These are phyloP conservation scores for Neopelma chrysocephalum DNA, from an alignment of 2,797 vertebrate genomes.

Conservation along the genomic window DNA sequence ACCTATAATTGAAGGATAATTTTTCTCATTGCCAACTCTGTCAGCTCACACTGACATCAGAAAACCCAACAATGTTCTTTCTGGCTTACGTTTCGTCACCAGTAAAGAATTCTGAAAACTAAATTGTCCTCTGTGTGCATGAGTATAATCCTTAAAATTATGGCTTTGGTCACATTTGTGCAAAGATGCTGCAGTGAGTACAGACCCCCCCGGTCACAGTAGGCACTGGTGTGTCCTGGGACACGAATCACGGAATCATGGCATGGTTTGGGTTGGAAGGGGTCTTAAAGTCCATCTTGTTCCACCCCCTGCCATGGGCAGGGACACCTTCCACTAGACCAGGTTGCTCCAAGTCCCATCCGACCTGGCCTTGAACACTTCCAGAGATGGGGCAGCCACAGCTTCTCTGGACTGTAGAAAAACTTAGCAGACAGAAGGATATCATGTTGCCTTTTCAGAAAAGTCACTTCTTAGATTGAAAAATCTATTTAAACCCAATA, in stretches of 20 bases:
- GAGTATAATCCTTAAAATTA: conserved; percentile 40
- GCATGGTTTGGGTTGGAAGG: background rate
- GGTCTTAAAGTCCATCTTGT: background rate
- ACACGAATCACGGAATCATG: background rate
- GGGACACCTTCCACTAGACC: background rate
- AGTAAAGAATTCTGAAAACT: conserved; percentile 38
- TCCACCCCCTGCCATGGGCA: background rate
- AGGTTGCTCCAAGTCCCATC: background rate
- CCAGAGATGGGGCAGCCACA: background rate
- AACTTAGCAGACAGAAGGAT: background rate
- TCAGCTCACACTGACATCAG: conserved; percentile 53
- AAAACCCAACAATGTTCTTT: conserved; percentile 35
- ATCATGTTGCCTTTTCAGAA: background rate
- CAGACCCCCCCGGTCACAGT: background rate
- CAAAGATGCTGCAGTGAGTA: background rate
- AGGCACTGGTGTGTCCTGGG: background rate
- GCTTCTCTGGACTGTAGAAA: background rate
- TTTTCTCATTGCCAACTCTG: conserved; percentile 37
- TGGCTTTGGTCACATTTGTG: background rate
- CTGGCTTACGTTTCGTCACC: conserved; percentile 7
- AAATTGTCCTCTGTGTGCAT: background rate
- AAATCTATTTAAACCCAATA: background rate
- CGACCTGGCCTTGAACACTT: background rate
- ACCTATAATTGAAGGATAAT: conserved; percentile 31
- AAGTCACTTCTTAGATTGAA: background rate